Base-by-base conservation (phyloP, 2,888 invertebrate genomes). In the Azorinus chamasolen region DNA sequence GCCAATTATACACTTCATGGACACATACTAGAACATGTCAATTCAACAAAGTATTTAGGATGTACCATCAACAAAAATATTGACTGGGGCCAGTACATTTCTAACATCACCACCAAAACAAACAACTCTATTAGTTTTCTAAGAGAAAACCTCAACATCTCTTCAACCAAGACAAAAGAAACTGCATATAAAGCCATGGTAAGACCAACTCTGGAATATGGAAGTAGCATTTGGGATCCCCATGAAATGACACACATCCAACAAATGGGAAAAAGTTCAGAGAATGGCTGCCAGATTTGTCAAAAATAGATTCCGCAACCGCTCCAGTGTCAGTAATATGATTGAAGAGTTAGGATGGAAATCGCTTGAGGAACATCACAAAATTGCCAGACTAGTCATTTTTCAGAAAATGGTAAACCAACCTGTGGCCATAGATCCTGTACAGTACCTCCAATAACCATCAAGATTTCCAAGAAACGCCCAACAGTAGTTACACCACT, bases 221-320 rank as follows among this genome's bases (percentile, higher is more conserved):
- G 50, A 22, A 50, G 50, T 14, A 22, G 50, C 50, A 50, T 50
- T 50, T 50, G 50, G 50, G 14, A 50, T 22, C 50, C 50, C 3
- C 14, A 50, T 14, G 24, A 50, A 50, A 50, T 20, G 22, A 45
- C 14, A 12, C 20, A n/a, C 45, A 45, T 18, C n/a, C 32, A 32
- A 32, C 32, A 4, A 32, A 4, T 32, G 32, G n/a, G 32, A 32
- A 32, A 32, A 6, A 6, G 32, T 32, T 4, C 32, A 32, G 32
- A 32, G 32, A 32, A 32, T 4, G 32, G 32, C 32, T 6, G 32
- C 32, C 32, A 32, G 4, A 32, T 32, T 32, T 32, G 32, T 32
- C 32, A 32, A 10, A 32, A 32, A 32, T 10, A 32, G 10, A 4
- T 32, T 6, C 32, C 32, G 10, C 10, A 32, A 32, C 10, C 4